Conservation (phyloP, 2,888 invertebrate genomes). For the Bellardia pandia region DNA sequence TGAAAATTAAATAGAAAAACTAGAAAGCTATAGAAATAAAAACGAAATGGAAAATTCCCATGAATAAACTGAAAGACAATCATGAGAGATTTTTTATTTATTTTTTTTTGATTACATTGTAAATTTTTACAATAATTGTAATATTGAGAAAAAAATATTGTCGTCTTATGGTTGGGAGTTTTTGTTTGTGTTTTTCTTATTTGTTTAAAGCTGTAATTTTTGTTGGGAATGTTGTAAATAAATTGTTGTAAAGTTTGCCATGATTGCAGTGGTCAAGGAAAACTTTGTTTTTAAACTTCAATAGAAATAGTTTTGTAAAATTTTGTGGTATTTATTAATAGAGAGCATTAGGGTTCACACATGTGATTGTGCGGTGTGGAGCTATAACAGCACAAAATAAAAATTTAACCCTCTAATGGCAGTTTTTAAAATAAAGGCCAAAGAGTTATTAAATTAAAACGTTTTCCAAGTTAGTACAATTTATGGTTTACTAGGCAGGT, state of each 20-base stretch:
- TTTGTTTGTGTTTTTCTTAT: not conserved
- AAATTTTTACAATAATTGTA: slow-evolving; percentile 37
- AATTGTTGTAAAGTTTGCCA: not conserved
- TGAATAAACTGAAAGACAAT: not conserved
- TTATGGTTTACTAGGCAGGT: too few species aligned
- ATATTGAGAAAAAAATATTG: slow-evolving; percentile 30
- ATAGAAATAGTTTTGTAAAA: not conserved
- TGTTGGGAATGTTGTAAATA: not conserved
- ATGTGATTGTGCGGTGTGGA: too few species aligned
- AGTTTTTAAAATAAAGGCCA: too few species aligned
- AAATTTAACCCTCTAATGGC: too few species aligned
- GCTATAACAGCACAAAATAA: too few species aligned
- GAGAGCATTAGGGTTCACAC: too few species aligned
- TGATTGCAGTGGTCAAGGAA: too few species aligned
- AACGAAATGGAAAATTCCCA: slow-evolving; percentile 7
- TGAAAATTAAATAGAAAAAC: not conserved
- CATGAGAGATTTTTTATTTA: not conserved
- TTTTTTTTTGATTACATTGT: slow-evolving; percentile 23
- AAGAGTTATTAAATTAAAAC: too few species aligned
- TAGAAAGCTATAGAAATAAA: not conserved
- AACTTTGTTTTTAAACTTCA: too few species aligned
- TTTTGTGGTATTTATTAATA: too few species aligned
- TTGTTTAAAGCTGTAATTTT: slow-evolving; percentile 12
- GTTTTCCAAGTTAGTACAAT: too few species aligned
- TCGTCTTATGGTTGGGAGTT: slow-evolving; percentile 22